These are phyloP conservation scores for western clawed frog (Xenopus tropicalis) DNA, from an alignment of 2,113 vertebrate genomes.

Conservation along the genomic window DNA sequence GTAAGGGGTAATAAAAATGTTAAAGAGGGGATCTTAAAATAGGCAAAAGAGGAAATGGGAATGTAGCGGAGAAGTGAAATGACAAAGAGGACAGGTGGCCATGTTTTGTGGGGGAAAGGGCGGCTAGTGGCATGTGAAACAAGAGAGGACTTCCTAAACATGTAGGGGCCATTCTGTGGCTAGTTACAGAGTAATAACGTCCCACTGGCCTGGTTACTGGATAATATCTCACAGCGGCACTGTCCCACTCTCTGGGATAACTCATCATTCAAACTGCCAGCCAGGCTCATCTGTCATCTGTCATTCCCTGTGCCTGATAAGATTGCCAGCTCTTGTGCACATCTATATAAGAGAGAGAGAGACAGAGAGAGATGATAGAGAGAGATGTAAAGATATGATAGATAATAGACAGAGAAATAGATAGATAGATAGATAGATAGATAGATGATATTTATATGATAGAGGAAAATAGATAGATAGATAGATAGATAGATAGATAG, in stretches of 20 bases:
- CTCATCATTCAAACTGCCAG: conserved; percentile 27
- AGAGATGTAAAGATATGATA: no score
- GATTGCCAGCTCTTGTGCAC: no score
- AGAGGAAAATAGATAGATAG: no score
- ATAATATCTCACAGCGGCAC: not conserved
- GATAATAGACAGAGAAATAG: no score
- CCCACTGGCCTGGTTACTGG: not conserved
- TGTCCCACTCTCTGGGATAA: conserved; percentile 16
- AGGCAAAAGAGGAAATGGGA: conserved; percentile 25
- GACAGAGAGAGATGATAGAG: no score
- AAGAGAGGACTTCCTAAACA: conserved; percentile 43
- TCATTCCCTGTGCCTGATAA: not conserved
- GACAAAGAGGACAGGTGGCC: conserved; percentile 39
- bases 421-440: no score
- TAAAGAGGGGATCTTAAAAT: conserved; percentile 27
- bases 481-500: no score
- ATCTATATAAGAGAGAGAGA: no score
- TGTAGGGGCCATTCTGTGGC: conserved; percentile 27
- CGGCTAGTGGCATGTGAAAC: conserved; percentile 15
- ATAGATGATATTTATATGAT: no score
- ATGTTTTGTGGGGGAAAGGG: conserved; percentile 17
- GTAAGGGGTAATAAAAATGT: conserved; percentile 37
- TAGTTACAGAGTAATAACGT: conserved; percentile 36
- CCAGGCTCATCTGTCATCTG: conserved; percentile 21
- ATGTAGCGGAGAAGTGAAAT: not conserved